Base-by-base conservation (phyloP, 1,140 invertebrate species). In the Lasioglossum albipes region DNA sequence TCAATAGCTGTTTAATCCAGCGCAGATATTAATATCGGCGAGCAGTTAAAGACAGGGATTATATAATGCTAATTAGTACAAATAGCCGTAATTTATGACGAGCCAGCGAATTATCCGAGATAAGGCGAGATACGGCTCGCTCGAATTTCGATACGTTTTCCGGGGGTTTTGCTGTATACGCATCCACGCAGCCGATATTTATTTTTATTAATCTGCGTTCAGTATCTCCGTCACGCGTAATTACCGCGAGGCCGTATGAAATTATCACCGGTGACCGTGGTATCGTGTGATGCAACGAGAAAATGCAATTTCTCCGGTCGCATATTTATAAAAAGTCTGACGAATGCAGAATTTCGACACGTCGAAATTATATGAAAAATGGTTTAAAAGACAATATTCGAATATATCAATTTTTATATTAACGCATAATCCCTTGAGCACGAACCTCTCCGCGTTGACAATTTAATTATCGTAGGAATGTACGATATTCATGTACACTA, bases 221-320 rank as follows among this genome's bases (percentile, higher is more conserved):
- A 22, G 41, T 36, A 66, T 41, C 27, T 12, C 12, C 36, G 64
- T 76, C 49, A 13, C n/a, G 41, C 36, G 49, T 57, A 59, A 59
- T 76, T 68, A 45, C 13, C 74, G 16, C n/a, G 31, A 9, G 5
- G 20, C 7, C n/a, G 57, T 7, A 18, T 41, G 36, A 62, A 75
- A 52, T 75, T 41, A 52, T 54, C 74, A 22, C 45, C 7, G 6
- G 4, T n/a, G 49, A 57, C 49, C 27, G 52, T n/a, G 59, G 72
- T 16, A 16, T 7, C 18, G 49, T 61, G 72, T 65, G 72, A 75
- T 49, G 72, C 59, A 74, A 74, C 45, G 61, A 36, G 62, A 75
- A 66, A 66, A 75, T 67, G 45, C 45, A 75, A 75, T 75, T 75
- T 75, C 73, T 67, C 45, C 2, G 62, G 22, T 75, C 62, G 62